Conservation (phyloP, 2,888 invertebrate genomes). For the Dolichomitus sp. region DNA sequence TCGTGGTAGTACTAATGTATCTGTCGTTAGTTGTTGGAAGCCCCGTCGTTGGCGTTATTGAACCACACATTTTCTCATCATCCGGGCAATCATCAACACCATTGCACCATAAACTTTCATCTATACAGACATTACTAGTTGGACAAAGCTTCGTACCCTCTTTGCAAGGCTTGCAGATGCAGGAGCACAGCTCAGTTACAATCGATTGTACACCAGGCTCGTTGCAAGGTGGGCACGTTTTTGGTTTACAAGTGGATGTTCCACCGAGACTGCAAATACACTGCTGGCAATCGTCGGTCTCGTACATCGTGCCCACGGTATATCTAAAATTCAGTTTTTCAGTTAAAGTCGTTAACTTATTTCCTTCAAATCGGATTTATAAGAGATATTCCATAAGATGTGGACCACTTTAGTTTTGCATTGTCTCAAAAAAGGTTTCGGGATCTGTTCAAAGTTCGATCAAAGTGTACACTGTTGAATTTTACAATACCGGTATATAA, state of each 20-base stretch:
- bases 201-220: conserved; percentile 88
- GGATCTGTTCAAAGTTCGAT: too few relatives aligned
- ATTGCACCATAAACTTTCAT: conserved; percentile 92
- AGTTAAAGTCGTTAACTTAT: background rate
- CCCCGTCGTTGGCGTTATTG: conserved; percentile 72
- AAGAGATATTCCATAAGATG: too few relatives aligned
- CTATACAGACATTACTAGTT: conserved; percentile 91
- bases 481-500: too few relatives aligned
- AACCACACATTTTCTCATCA: conserved; percentile 91
- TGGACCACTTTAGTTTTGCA: background rate
- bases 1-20: conserved; percentile 56
- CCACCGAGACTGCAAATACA: conserved; percentile 94
- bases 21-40: conserved; percentile 62
- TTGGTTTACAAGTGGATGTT: conserved; percentile 90
- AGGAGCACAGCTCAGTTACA: conserved; percentile 90
- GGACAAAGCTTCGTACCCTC: conserved; percentile 90
- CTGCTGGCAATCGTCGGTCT: conserved; percentile 91
- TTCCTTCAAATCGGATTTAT: background rate
- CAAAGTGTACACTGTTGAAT: too few relatives aligned
- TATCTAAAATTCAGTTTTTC: conserved; percentile 87
- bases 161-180: conserved; percentile 92
- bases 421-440: background rate
- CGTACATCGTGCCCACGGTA: conserved; percentile 90
- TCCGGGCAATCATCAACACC: conserved; percentile 94
- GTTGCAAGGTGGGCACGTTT: conserved; percentile 90